Conservation (phyloP, 2,888 invertebrate species). For the Miltochrista miniata region DNA sequence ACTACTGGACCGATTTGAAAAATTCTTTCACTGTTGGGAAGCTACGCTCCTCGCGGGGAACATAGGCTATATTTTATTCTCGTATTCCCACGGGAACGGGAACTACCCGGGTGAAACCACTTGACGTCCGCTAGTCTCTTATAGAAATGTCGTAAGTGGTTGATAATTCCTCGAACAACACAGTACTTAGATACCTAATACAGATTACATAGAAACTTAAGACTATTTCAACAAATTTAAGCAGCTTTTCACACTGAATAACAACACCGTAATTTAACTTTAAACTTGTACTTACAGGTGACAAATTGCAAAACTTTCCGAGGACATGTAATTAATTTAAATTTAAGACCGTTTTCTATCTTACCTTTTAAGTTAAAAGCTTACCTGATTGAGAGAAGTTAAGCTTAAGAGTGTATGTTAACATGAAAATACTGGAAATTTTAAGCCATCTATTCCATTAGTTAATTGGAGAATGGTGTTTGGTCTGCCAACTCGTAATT, state of each 20-base stretch:
- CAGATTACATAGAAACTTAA: background rate
- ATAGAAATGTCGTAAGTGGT: background rate
- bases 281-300: slow-evolving; percentile 1
- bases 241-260: background rate
- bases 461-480: background rate
- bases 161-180: background rate
- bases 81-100: too few species aligned
- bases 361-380: background rate
- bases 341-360: background rate
- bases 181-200: background rate
- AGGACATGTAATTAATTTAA: slow-evolving; percentile 12
- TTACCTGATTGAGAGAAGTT: background rate
- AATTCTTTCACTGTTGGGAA: too few species aligned
- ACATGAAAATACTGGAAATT: background rate
- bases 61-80: too few species aligned
- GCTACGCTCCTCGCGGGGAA: too few species aligned
- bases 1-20: too few species aligned
- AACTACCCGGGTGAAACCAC: too few species aligned
- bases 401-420: background rate
- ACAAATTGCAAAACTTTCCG: slow-evolving; percentile 13
- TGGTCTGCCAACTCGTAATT: too few species aligned
- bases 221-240: background rate
- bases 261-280: slow-evolving; percentile 5
- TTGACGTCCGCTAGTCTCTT: too few species aligned
- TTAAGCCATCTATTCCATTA: background rate